Evolutionary conservation across 37 sponge, comb jelly and placozoan species (phyloP), one percentile per base, ranked within the genome.

Genomic region (Theonella swinhoei): DNA sequence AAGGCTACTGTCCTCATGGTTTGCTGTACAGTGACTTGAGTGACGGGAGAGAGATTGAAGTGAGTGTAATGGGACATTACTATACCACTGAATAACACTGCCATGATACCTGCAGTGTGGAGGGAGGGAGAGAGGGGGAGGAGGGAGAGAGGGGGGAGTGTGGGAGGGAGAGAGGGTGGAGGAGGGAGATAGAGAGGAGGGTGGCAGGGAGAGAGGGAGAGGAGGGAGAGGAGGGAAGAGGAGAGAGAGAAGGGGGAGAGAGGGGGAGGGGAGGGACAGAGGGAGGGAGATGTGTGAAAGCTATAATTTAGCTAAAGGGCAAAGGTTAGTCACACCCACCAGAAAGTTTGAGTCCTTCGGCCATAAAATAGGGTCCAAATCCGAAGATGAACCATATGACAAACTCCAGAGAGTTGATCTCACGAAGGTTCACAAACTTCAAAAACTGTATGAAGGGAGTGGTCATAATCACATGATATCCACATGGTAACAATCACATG

Each of bases 1-100:
- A 97, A 97, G 9, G 97, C 84, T 30, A 91, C 83, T 25, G 91
- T 92, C 20, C 97, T 77, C 68, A 97, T 79, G 31, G 88, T 89
- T 42, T 92, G 95, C 36, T 97, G 95, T 0, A 97, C 88, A 17
- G 95, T 95, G 75, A 95, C 84, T 76, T 97, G 98, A 28, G 95
- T 92, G 65, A 91, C 88, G 2, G 93, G 89, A 24, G 95, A 92
- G 43, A 97, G 93, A 87, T 94, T 97, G 91, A 73, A 87, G 84
- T 97, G 98, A 25, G 98, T 92, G 80, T 97, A 97, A 84, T 97
- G 98, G 4, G 95, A 90, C 98, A 97, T 97, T 38, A 95, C 95
- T 34, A 97, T 97, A 34, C 98, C 98, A 86, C 95, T 83, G 76
- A 95, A 92, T 41, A 97, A 85, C 28, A 97, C 87, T 4, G 95